Evolutionary conservation across 2,113 vertebrate species (phyloP).

Genomic region (Saguinus midas): DNA sequence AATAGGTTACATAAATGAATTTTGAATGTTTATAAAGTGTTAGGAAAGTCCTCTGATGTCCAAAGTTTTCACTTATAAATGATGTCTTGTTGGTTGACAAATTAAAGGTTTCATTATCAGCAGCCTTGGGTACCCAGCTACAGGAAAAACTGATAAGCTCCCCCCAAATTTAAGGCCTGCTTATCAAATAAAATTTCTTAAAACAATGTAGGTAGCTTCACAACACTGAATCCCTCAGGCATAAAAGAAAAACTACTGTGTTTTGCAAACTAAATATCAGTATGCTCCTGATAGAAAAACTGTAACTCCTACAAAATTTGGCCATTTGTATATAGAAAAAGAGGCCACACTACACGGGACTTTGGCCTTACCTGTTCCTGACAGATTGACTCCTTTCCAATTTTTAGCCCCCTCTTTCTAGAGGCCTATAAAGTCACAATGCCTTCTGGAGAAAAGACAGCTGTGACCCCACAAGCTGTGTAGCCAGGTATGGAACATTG

Average conservation of each 20-base stretch:
- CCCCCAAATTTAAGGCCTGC: not conserved
- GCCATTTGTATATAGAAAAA: not conserved
- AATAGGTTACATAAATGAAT: not conserved
- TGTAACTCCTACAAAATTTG: not conserved
- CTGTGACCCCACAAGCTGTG: not conserved
- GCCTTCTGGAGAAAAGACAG: not conserved
- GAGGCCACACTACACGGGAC: not conserved
- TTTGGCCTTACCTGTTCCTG: not conserved
- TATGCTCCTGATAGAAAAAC: not conserved
- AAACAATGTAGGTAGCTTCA: constrained; percentile 32
- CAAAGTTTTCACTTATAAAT: not conserved
- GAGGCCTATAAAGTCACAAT: not conserved
- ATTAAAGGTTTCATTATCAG: constrained; percentile 14
- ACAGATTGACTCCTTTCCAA: not conserved
- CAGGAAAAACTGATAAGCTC: not conserved
- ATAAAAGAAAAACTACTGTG: not conserved
- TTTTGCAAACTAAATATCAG: not conserved
- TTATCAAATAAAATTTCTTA: constrained; percentile 31
- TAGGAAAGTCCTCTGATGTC: constrained; percentile 15
- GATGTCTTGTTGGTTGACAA: not conserved
- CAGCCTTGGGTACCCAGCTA: not conserved
- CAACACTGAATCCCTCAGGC: not conserved
- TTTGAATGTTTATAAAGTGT: not conserved
- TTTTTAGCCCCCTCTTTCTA: not conserved
- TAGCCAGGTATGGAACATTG: not conserved